phyloP scores from a whole-genome alignment of 2,113 vertebrate genomes.

The Tympanuchus pallidicinctus region DNA sequence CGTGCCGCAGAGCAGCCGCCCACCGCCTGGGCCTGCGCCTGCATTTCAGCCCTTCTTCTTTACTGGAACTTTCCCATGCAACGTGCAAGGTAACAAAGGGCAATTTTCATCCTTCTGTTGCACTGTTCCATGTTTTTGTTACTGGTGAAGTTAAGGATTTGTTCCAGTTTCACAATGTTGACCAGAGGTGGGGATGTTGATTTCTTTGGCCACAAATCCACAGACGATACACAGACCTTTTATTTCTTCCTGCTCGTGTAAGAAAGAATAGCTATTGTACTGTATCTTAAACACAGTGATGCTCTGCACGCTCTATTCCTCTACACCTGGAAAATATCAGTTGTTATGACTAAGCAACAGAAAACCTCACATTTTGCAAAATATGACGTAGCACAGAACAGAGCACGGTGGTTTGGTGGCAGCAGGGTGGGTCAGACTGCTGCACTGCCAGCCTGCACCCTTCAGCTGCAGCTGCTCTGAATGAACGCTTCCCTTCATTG shows the following conservation, averaged over 20 bases:
- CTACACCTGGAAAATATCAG: not conserved
- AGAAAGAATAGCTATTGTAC: not conserved
- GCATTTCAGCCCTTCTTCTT: constrained; percentile 89
- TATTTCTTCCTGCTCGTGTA: not conserved
- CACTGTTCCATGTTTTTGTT: not conserved
- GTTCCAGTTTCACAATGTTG: not conserved
- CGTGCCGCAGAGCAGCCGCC: constrained; percentile 3
- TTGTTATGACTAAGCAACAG: not conserved
- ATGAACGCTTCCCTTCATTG: not conserved
- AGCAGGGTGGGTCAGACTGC: not conserved
- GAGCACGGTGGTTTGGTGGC: not conserved
- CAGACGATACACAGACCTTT: not conserved
- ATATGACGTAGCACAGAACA: not conserved
- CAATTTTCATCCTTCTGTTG: fast-evolving
- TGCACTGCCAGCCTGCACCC: not conserved
- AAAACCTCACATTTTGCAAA: not conserved
- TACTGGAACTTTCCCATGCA: constrained; percentile 85
- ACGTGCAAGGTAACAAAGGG: constrained; percentile 82
- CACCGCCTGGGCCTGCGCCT: constrained; percentile 66
- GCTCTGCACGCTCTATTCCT: not conserved
- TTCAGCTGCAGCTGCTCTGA: not conserved
- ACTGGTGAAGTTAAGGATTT: not conserved
- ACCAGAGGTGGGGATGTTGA: not conserved
- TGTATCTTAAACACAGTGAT: not conserved
- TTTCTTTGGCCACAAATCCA: not conserved